Percentiles rank a stretch among this genome's conserved stretches.
phyloP scores from a whole-genome alignment of 1,140 invertebrate genomes.

The Drosophila rufa region DNA sequence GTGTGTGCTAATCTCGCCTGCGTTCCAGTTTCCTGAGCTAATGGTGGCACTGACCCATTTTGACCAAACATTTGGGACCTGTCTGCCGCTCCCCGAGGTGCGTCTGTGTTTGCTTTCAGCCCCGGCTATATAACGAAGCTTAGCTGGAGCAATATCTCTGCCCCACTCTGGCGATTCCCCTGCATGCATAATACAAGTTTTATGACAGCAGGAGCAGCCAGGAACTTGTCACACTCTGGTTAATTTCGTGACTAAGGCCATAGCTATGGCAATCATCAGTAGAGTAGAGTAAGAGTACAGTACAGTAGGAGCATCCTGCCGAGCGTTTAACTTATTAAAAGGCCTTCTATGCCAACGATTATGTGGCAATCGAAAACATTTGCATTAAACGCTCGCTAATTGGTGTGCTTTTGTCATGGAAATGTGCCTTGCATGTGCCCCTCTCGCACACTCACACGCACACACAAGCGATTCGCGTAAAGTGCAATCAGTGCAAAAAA shows the following conservation, averaged over 20 bases:
- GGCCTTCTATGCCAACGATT: conserved; percentile 59
- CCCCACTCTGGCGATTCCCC: conserved; percentile 1
- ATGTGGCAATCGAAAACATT: conserved; percentile 65
- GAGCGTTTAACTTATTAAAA: conserved; percentile 60
- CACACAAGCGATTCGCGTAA: conserved; percentile 61
- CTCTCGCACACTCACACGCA: conserved; percentile 1
- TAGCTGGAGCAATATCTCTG: conserved; percentile 2
- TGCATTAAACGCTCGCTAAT: conserved; percentile 76
- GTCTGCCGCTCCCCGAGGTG: conserved; percentile 50
- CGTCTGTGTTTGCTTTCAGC: conserved; percentile 30
- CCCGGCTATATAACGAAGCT: conserved; percentile 14
- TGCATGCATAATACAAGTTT: conserved; percentile 65
- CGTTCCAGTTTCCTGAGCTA: conserved; percentile 52
- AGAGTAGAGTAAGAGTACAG: neutral
- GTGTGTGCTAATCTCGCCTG: conserved; percentile 41
- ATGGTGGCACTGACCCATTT: conserved; percentile 68
- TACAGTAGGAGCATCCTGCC: conserved; percentile 14
- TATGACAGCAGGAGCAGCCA: conserved; percentile 36
- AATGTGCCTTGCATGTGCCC: conserved; percentile 50
- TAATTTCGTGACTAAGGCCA: conserved; percentile 21
- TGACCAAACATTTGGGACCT: conserved; percentile 57
- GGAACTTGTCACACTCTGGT: conserved; percentile 32
- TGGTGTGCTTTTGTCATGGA: conserved; percentile 77
- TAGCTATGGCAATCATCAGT: conserved; percentile 11
- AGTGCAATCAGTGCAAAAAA: conserved; percentile 62